These are phyloP conservation scores for Onychomys leucogaster DNA, from an alignment of 2,797 vertebrate species.

Conservation along the genomic window DNA sequence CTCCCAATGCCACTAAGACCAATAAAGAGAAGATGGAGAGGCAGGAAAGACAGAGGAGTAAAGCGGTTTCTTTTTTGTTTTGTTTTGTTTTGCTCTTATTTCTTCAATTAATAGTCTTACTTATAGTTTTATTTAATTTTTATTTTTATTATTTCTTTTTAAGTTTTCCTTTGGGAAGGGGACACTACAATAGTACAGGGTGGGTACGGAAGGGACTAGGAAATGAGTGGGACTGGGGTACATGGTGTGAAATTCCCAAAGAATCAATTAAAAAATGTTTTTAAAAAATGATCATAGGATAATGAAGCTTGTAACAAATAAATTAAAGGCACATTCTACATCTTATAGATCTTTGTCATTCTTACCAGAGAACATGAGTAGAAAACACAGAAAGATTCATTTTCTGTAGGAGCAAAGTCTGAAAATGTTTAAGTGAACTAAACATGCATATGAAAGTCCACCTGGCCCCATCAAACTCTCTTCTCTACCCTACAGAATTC, in stretches of 20 bases:
- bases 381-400: constrained; percentile 22
- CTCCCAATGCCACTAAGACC: background rate
- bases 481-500: background rate
- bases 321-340: background rate
- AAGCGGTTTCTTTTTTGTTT: background rate
- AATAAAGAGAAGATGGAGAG: background rate
- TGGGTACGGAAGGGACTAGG: background rate
- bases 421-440: constrained; percentile 24
- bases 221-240: background rate
- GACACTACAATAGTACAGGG: background rate
- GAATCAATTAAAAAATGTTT: background rate
- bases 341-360: background rate
- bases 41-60: background rate
- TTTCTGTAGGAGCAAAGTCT: background rate
- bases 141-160: background rate
- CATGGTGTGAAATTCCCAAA: background rate
- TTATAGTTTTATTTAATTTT: background rate
- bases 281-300: background rate
- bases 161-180: background rate
- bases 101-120: background rate
- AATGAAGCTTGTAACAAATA: background rate
- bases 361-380: background rate
- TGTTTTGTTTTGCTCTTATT: background rate
- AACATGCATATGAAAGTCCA: background rate
- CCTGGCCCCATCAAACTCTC: background rate